Conservation (phyloP, 2,113 vertebrate species). For the Tupaia tana region DNA sequence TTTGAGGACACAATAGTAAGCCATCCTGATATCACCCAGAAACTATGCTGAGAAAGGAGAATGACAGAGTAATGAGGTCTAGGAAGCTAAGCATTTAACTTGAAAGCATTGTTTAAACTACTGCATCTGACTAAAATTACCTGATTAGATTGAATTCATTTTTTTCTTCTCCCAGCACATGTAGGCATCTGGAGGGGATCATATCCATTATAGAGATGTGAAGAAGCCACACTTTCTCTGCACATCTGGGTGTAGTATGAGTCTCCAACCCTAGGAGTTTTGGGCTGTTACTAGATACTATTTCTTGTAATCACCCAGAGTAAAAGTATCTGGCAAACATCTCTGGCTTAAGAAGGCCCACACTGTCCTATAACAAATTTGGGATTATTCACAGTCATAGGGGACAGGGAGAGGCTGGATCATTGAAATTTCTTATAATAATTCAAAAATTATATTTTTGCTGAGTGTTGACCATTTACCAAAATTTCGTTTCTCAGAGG, state of each 20-base stretch:
- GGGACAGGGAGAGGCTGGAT: constrained; percentile 74
- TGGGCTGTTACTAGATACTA: constrained; percentile 47
- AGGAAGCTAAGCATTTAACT: background rate
- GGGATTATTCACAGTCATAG: constrained; percentile 74
- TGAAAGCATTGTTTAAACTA: constrained; percentile 5
- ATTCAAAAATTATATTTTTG: constrained; percentile 69
- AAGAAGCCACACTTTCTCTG: constrained; percentile 27
- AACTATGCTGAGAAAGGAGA: background rate
- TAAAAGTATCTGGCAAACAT: constrained; percentile 65
- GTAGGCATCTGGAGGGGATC: constrained; percentile 13
- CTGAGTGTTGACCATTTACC: constrained; percentile 58
- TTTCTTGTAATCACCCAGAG: constrained; percentile 40
- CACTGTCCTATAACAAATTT: constrained; percentile 44
- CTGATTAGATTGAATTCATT: background rate
- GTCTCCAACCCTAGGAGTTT: background rate
- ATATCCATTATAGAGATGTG: background rate
- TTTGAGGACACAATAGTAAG: background rate
- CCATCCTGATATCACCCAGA: background rate
- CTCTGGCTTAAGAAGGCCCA: constrained; percentile 51
- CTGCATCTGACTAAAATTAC: background rate
- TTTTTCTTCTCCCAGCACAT: background rate
- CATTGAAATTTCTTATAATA: constrained; percentile 65
- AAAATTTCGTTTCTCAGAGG: constrained; percentile 68
- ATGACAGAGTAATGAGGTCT: background rate
- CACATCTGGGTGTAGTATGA: constrained; percentile 51